Evolutionary conservation across 2,888 invertebrate species (phyloP).

Genomic region (Carpatolechia fugitivella): DNA sequence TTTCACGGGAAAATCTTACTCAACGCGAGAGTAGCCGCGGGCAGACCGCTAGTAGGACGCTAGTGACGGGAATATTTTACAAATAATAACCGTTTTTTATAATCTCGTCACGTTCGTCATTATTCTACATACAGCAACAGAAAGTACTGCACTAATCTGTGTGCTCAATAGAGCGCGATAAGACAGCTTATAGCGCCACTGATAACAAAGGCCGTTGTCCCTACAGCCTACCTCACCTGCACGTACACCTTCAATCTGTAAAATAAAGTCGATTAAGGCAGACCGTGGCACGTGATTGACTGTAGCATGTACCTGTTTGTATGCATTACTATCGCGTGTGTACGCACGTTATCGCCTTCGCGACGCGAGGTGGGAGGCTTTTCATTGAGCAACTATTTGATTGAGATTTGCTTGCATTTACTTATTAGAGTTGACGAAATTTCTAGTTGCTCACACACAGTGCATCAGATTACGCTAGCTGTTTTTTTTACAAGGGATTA

Average conservation of each 20-base stretch:
- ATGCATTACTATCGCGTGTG: slow-evolving; percentile 27
- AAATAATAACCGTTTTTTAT: too few species aligned
- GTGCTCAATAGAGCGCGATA: background rate
- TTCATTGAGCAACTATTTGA: slow-evolving; percentile 14
- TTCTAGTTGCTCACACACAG: too few species aligned
- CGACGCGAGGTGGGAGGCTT: slow-evolving; percentile 1
- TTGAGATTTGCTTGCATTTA: background rate
- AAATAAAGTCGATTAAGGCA: too few species aligned
- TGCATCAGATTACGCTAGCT: too few species aligned
- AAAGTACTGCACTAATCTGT: background rate
- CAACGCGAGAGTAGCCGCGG: too few species aligned
- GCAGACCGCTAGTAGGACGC: too few species aligned
- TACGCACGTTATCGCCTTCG: slow-evolving; percentile 34
- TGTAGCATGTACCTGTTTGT: background rate
- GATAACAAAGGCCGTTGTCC: background rate
- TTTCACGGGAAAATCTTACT: too few species aligned
- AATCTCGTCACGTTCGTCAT: too few species aligned
- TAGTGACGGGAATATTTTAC: too few species aligned
- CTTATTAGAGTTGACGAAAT: background rate
- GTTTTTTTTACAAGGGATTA: too few species aligned
- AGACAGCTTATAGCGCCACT: slow-evolving; percentile 3
- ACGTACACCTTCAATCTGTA: background rate
- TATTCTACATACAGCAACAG: background rate
- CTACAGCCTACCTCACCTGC: background rate
- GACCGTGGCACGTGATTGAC: background rate